Conservation (phyloP, 1,140 invertebrate species). For the Drosophila eugracilis region DNA sequence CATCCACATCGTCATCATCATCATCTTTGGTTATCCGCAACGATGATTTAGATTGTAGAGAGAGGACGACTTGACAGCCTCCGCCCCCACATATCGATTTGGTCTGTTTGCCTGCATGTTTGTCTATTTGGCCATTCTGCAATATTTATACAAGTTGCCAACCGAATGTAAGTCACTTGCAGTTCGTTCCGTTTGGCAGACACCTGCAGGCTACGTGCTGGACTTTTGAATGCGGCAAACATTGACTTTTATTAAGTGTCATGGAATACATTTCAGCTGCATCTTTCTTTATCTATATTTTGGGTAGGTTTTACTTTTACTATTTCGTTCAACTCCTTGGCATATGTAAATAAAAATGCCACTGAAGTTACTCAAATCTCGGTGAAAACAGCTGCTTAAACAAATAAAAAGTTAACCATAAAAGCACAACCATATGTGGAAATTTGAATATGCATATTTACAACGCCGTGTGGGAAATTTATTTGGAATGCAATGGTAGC, state of each 20-base stretch:
- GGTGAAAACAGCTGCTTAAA: conserved; percentile 17
- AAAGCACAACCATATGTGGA: conserved; percentile 17
- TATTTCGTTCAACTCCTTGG: neutral
- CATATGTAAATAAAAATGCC: conserved; percentile 11
- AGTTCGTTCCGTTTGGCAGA: conserved; percentile 24
- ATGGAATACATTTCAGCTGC: conserved; percentile 3
- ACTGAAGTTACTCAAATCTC: neutral
- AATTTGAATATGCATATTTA: neutral
- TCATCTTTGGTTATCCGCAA: conserved; percentile 36
- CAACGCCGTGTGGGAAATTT: neutral
- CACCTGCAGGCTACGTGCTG: conserved; percentile 42
- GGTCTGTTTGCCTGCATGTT: conserved; percentile 17
- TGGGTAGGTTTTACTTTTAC: neutral
- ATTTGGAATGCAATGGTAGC: conserved; percentile 10
- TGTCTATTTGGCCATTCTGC: conserved; percentile 26
- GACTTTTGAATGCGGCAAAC: conserved; percentile 32
- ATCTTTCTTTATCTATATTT: neutral
- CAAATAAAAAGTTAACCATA: neutral
- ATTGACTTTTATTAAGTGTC: conserved; percentile 58
- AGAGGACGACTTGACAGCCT: neutral
- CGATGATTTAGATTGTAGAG: conserved; percentile 13
- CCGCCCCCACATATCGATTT: conserved; percentile 16
- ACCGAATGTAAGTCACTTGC: conserved; percentile 35
- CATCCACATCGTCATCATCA: conserved; percentile 16
- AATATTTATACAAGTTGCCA: conserved; percentile 46